Conservation (phyloP, 1,140 invertebrate species). For the Tetramorium simillimum region DNA sequence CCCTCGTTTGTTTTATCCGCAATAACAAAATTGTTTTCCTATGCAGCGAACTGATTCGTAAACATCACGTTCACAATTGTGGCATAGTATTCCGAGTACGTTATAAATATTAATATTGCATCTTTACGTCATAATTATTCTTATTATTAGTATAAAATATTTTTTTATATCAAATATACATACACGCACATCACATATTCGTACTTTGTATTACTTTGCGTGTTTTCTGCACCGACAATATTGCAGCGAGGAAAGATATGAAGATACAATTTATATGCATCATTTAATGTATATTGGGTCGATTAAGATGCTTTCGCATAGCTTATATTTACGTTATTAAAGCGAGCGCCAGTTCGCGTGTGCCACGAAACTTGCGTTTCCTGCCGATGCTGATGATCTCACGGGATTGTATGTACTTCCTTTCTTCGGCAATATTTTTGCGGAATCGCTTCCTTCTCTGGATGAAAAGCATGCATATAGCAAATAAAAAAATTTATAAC, state of each 20-base stretch:
- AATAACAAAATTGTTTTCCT: constrained; percentile 44
- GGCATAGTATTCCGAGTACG: constrained; percentile 3
- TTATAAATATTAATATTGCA: constrained; percentile 66
- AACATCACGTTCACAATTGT: constrained; percentile 8
- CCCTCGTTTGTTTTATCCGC: not conserved
- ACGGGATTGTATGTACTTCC: constrained; percentile 26
- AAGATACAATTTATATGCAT: constrained; percentile 45
- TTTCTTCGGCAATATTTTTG: constrained; percentile 19
- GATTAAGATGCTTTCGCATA: constrained; percentile 35
- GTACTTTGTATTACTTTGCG: constrained; percentile 6
- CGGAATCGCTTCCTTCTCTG: not conserved
- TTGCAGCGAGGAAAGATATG: not conserved
- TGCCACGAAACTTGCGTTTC: constrained; percentile 74
- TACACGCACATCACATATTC: not conserved
- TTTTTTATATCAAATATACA: not conserved
- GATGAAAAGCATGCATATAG: not conserved
- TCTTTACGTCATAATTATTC: constrained; percentile 56
- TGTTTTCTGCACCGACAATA: not conserved
- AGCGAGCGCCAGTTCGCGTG: constrained; percentile 69
- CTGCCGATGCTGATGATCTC: constrained; percentile 73
- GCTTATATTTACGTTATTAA: constrained; percentile 42
- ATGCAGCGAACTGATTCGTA: constrained; percentile 35
- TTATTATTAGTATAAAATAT: constrained; percentile 64
- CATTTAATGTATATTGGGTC: constrained; percentile 8
- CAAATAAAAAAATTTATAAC: not conserved